A percentile compares a stretch with the other conserved stretches of the same genome.
These are phyloP conservation scores for Harpegnathos saltator DNA, from an alignment of 1,140 invertebrate genomes.

Conservation along the genomic window DNA sequence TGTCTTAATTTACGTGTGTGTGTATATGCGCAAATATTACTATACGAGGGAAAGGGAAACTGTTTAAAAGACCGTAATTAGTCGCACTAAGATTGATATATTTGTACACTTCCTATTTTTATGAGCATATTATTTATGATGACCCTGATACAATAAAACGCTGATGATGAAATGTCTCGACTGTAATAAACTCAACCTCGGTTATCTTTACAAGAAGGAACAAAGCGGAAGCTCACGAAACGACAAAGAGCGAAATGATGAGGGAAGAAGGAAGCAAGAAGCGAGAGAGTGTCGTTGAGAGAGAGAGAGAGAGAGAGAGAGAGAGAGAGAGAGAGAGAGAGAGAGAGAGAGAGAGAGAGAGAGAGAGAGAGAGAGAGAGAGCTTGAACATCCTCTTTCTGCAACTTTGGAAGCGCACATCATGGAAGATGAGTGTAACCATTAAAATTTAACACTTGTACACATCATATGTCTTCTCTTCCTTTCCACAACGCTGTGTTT, in stretches of 20 bases:
- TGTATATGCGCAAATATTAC: constrained; percentile 26
- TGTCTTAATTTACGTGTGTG: constrained; percentile 31
- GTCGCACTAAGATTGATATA: constrained; percentile 61
- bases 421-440: background rate
- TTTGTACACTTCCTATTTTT: constrained; percentile 72
- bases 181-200: constrained; percentile 66
- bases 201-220: constrained; percentile 70
- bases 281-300: constrained; percentile 27
- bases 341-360: background rate
- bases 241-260: background rate
- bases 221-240: background rate
- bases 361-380: constrained; percentile 2
- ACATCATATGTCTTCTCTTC: background rate
- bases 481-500: too few relatives aligned
- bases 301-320: too few relatives aligned
- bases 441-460: background rate
- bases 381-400: background rate
- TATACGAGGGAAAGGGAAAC: constrained; percentile 61
- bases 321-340: too few relatives aligned
- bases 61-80: constrained; percentile 55
- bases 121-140: constrained; percentile 70
- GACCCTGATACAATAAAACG: constrained; percentile 62
- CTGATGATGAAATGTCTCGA: constrained; percentile 51
- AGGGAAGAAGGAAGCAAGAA: too few relatives aligned
- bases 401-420: background rate